Evolutionary conservation across 1,140 invertebrate species (phyloP), one percentile per base, ranked within the genome.

Genomic region (Telenomus remus): DNA sequence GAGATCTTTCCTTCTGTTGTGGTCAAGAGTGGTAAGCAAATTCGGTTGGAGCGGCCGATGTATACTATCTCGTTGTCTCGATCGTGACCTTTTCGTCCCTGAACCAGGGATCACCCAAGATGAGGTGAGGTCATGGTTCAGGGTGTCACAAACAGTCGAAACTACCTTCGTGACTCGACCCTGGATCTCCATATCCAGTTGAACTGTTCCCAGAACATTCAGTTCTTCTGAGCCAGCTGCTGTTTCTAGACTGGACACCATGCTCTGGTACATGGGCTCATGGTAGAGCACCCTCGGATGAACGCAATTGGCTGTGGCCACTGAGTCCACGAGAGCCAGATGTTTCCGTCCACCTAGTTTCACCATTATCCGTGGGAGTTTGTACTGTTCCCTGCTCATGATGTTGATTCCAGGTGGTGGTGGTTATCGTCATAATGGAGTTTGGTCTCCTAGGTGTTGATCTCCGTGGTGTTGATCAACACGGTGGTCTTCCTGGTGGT

Each of bases 91-190:
- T 16, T 4, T 59, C 27, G 7, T 48, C 33, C 10, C 7, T 6
- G 8, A 59, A 39, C 46, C 46, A 59, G 0, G 46, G 56, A 12
- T 59, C 44, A 12, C 56, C 46, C 1, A 59, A 34, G 3, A 59
- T 19, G 0, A 59, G 0, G 19, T 48, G 0, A 59, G 11, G 6
- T 39, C 46, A n/a, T 19, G 12, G n/a, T n/a, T n/a, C n/a, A n/a
- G n/a, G n/a, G n/a, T n/a, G 9, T 12, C 56, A 48, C 6, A 59
- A 13, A 48, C 5, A 1, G 14, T 33, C 0, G 35, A 12, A 4
- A 49, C n/a, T 15, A 7, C 7, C 4, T 7, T 16, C 16, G 6
- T 9, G 10, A 39, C 37, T 39, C 9, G 1, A 9, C 9, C n/a
- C n/a, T 39, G 37, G 9, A n/a, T 39, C 1, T 3, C 37, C 37